These are phyloP conservation scores for Leucophora obtusa DNA, from an alignment of 2,888 invertebrate genomes.

Conservation along the genomic window DNA sequence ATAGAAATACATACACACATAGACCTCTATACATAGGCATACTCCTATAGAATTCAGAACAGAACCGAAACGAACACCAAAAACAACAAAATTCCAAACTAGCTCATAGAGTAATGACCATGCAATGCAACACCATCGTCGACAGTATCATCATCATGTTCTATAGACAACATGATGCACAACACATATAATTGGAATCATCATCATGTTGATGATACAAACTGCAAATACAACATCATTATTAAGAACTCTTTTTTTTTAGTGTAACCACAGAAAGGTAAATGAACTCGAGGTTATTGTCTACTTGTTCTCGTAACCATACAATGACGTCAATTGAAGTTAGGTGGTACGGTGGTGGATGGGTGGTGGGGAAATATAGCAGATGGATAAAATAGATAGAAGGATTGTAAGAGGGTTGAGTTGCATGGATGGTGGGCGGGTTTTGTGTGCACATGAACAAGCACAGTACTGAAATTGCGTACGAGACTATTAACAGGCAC, in stretches of 20 bases:
- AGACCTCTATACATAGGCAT: background rate
- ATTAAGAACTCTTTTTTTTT: slow-evolving; percentile 7
- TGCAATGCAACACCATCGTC: slow-evolving; percentile 13
- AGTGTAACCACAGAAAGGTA: slow-evolving; percentile 59
- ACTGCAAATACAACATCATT: slow-evolving; percentile 6
- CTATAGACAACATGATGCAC: background rate
- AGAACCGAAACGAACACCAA: background rate
- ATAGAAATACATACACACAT: slow-evolving; percentile 7
- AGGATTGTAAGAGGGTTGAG: background rate
- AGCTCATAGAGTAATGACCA: slow-evolving; percentile 35
- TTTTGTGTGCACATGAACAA: background rate
- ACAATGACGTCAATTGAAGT: slow-evolving; percentile 61
- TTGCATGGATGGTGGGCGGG: background rate
- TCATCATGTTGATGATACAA: slow-evolving; percentile 24
- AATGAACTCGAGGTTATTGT: slow-evolving; percentile 65
- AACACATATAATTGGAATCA: background rate
- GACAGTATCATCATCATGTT: slow-evolving; percentile 7
- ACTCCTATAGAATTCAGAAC: slow-evolving; percentile 26
- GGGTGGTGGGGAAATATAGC: background rate
- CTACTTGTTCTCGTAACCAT: slow-evolving; percentile 60
- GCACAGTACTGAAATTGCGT: slow-evolving; percentile 19
- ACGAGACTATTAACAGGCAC: slow-evolving; percentile 19
- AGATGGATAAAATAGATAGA: background rate
- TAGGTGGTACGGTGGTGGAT: slow-evolving; percentile 5
- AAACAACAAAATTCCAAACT: slow-evolving; percentile 14